phyloP scores from a whole-genome alignment of 2,888 invertebrate species.

The Ochropleura leucogaster region DNA sequence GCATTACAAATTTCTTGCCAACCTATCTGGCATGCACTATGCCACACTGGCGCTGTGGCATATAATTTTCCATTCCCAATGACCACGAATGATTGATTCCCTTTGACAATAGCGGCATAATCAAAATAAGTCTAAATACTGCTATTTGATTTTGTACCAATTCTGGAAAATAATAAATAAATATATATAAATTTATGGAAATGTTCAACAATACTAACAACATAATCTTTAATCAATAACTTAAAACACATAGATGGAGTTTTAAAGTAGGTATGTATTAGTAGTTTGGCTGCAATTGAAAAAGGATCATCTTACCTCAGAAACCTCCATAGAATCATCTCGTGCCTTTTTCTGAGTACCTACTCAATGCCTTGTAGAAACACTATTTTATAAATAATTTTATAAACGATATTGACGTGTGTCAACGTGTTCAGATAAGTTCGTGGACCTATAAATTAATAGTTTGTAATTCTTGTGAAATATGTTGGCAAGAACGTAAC shows the following conservation, averaged over 20 bases:
- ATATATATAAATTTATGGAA: too few species aligned
- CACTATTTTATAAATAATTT: constrained; percentile 13
- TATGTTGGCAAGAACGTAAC: not conserved
- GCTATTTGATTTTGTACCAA: too few species aligned
- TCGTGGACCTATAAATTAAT: constrained; percentile 23
- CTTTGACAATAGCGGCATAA: too few species aligned
- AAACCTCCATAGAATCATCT: not conserved
- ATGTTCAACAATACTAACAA: too few species aligned
- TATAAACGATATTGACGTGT: constrained; percentile 12
- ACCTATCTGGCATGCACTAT: too few species aligned
- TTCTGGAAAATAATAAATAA: too few species aligned
- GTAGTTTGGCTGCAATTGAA: not conserved
- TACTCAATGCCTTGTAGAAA: not conserved
- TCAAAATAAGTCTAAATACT: too few species aligned
- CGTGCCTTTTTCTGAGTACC: not conserved
- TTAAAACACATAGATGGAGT: not conserved
- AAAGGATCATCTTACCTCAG: not conserved
- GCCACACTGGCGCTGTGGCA: too few species aligned
- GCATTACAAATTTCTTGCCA: too few species aligned
- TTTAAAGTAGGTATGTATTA: not conserved
- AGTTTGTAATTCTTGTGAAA: constrained; percentile 11
- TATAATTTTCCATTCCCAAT: too few species aligned
- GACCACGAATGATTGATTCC: too few species aligned
- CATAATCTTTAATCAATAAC: too few species aligned
- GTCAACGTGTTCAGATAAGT: constrained; percentile 16